phyloP scores from a whole-genome alignment of 2,113 vertebrate species.

The Pantherophis guttatus region DNA sequence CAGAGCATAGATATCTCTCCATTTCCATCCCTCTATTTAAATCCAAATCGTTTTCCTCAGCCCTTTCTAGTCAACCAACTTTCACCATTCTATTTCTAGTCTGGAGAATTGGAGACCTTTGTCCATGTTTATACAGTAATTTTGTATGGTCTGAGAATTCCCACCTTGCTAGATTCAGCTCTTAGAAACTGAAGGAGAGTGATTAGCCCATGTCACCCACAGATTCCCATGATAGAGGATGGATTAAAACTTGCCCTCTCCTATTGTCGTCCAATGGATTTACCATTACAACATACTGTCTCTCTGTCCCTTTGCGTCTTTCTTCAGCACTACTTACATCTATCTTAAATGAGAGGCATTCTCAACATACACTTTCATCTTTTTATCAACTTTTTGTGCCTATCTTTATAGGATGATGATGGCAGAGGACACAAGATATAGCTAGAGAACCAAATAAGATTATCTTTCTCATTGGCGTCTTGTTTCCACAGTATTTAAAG shows the following conservation, averaged over 20 bases:
- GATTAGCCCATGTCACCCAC: neutral
- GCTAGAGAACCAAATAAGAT: too few species aligned
- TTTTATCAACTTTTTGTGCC: neutral
- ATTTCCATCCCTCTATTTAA: neutral
- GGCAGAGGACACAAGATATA: neutral
- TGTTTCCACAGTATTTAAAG: conserved; percentile 20
- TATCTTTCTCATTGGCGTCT: neutral
- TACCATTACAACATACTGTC: neutral
- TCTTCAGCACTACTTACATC: neutral
- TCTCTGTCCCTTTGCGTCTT: neutral
- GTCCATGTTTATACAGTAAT: neutral
- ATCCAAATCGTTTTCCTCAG: neutral
- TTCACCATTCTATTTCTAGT: neutral
- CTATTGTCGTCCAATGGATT: neutral
- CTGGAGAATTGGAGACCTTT: neutral
- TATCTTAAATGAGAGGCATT: neutral
- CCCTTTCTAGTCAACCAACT: neutral
- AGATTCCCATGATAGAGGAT: neutral
- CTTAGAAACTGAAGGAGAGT: neutral
- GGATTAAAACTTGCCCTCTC: neutral
- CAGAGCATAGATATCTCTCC: neutral
- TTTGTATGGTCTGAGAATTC: neutral
- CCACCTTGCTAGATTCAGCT: neutral
- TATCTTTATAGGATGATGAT: neutral
- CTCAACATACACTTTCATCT: neutral